Evolutionary conservation across 2,888 invertebrate species (phyloP).

Genomic region (Malthinus seriepunctatus): DNA sequence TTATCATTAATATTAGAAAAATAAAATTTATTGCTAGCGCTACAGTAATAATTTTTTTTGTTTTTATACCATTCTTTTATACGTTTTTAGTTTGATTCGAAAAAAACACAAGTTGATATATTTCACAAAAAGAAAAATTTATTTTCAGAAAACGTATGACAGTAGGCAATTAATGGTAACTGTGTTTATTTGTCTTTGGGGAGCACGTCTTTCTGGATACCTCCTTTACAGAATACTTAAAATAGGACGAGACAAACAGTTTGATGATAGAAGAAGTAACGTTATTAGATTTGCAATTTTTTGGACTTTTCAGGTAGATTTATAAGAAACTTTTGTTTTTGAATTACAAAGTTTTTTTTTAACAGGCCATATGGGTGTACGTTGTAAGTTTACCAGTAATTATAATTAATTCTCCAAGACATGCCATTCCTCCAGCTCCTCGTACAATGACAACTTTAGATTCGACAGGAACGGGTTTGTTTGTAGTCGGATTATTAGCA

Average conservation of each 20-base stretch:
- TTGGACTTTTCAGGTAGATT: slow-evolving; percentile 83
- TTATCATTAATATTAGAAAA: too few relatives aligned
- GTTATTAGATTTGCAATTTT: slow-evolving; percentile 88
- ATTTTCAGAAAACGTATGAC: slow-evolving; percentile 71
- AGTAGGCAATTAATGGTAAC: slow-evolving; percentile 92
- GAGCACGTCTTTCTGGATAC: slow-evolving; percentile 82
- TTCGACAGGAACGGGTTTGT: slow-evolving; percentile 82
- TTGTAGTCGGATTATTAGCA: slow-evolving; percentile 80
- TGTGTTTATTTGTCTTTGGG: slow-evolving; percentile 86
- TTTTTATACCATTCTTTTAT: not conserved
- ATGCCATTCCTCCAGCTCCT: slow-evolving; percentile 74
- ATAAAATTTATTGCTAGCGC: too few relatives aligned
- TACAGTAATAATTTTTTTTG: too few relatives aligned
- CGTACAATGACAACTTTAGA: slow-evolving; percentile 88
- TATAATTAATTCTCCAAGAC: slow-evolving; percentile 84
- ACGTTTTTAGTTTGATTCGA: not conserved
- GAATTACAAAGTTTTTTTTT: slow-evolving; percentile 16
- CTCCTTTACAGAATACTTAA: slow-evolving; percentile 88
- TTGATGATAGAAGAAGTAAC: slow-evolving; percentile 86
- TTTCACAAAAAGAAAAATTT: not conserved
- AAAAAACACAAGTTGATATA: not conserved
- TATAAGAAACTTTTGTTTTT: not conserved
- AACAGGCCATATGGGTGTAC: slow-evolving; percentile 90
- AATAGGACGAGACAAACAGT: slow-evolving; percentile 88
- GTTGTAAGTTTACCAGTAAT: slow-evolving; percentile 90